A percentile compares a stretch with the other conserved stretches of the same genome.
Evolutionary conservation across 2,113 vertebrate species (phyloP).

Genomic region (Ellobius talpinus): DNA sequence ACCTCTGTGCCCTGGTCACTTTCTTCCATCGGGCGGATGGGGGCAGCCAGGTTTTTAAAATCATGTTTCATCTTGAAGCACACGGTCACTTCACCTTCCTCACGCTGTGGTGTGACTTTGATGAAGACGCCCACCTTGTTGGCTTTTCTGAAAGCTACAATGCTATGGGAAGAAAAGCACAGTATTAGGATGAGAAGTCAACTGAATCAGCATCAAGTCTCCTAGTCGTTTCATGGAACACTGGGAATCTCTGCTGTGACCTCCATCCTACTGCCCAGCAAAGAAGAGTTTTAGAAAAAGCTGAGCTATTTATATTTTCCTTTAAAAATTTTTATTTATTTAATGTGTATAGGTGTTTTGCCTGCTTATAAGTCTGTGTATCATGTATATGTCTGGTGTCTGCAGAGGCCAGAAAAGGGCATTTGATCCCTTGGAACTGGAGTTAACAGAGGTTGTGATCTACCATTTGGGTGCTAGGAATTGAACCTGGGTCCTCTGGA

Average conservation of each 20-base stretch:
- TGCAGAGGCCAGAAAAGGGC: not conserved
- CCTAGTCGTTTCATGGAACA: not conserved
- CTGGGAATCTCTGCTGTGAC: not conserved
- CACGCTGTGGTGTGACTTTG: constrained; percentile 96
- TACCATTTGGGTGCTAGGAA: not conserved
- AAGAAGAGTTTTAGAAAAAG: constrained; percentile 24
- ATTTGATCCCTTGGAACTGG: not conserved
- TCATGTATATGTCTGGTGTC: not conserved
- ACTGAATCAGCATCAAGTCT: constrained; percentile 3
- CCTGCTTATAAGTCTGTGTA: not conserved
- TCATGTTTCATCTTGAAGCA: constrained; percentile 98
- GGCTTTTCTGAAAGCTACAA: constrained; percentile 98
- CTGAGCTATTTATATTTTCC: not conserved
- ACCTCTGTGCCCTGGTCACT: constrained; percentile 89
- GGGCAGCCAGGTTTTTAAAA: constrained; percentile 96
- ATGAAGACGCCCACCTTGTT: constrained; percentile 99
- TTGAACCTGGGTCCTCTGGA: not conserved
- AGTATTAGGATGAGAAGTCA: constrained; percentile 40
- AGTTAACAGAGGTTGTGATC: not conserved
- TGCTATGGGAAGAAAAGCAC: constrained; percentile 84
- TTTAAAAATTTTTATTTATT: not conserved
- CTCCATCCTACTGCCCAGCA: not conserved
- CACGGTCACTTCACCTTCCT: constrained; percentile 93
- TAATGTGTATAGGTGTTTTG: not conserved
- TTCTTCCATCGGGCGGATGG: constrained; percentile 93